Conservation (phyloP, 2,888 invertebrate species). For the Epinotia nisella region DNA sequence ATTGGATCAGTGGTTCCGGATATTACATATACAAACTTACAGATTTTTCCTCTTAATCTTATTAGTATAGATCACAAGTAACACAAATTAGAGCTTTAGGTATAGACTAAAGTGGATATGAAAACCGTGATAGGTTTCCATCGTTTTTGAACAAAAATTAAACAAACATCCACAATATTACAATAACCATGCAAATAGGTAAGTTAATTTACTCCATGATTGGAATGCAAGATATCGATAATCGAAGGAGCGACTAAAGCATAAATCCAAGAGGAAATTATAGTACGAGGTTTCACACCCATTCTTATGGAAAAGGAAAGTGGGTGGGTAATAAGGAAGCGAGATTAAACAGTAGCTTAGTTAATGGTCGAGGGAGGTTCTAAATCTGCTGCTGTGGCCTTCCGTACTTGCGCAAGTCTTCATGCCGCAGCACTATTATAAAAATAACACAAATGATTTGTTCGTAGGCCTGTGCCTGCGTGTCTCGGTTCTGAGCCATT, state of each 20-base stretch:
- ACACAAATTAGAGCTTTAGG: not conserved
- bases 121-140: not conserved
- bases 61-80: no score
- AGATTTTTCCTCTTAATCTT: no score
- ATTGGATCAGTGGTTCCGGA: no score
- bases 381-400: slow-evolving; percentile 53
- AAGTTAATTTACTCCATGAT: slow-evolving; percentile 39
- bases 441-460: slow-evolving; percentile 12
- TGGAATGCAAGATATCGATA: slow-evolving; percentile 48
- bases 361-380: slow-evolving; percentile 54
- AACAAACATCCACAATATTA: not conserved
- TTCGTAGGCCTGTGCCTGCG: not conserved
- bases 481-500: not conserved
- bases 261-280: slow-evolving; percentile 55
- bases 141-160: not conserved
- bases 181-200: not conserved
- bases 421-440: slow-evolving; percentile 4
- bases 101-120: not conserved
- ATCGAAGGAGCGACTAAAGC: slow-evolving; percentile 51
- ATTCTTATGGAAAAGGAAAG: slow-evolving; percentile 62
- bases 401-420: slow-evolving; percentile 46
- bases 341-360: slow-evolving; percentile 59
- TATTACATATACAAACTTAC: no score
- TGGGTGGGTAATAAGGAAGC: slow-evolving; percentile 65
- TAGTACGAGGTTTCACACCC: slow-evolving; percentile 53